These are phyloP conservation scores for Lagorchestes hirsutus DNA, from an alignment of 2,797 vertebrate genomes.

Conservation along the genomic window DNA sequence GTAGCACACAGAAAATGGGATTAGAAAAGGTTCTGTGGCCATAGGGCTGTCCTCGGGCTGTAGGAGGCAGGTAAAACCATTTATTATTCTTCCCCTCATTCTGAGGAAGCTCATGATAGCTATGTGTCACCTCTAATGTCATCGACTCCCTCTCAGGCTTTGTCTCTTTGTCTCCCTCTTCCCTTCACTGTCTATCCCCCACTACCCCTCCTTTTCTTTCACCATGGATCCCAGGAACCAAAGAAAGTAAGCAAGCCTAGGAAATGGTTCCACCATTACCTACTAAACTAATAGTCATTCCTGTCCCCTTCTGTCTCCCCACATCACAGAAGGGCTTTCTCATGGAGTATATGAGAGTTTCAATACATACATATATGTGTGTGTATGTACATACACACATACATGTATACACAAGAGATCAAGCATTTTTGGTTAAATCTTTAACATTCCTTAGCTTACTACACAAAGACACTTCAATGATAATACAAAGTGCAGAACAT, in stretches of 20 bases:
- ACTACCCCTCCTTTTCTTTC: slow-evolving; percentile 34
- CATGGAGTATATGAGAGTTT: slow-evolving; percentile 46
- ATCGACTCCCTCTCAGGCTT: slow-evolving; percentile 73
- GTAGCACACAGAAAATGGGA: slow-evolving; percentile 71
- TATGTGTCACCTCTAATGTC: slow-evolving; percentile 81
- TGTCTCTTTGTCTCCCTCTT: slow-evolving; percentile 76
- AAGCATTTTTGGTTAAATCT: slow-evolving; percentile 40
- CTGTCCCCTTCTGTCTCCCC: slow-evolving; percentile 11
- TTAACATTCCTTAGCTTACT: slow-evolving; percentile 50
- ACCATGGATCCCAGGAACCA: slow-evolving; percentile 64
- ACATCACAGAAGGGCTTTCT: slow-evolving; percentile 49
- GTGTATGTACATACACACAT: background rate
- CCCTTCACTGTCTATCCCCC: slow-evolving; percentile 64
- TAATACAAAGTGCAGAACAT: slow-evolving; percentile 40
- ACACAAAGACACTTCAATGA: slow-evolving; percentile 15
- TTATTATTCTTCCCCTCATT: slow-evolving; percentile 71
- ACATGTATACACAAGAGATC: background rate
- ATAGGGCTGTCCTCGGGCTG: slow-evolving; percentile 75
- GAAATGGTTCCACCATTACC: slow-evolving; percentile 59
- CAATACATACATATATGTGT: slow-evolving; percentile 35
- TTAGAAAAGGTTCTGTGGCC: slow-evolving; percentile 76
- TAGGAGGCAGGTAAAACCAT: slow-evolving; percentile 73
- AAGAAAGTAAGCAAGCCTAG: slow-evolving; percentile 68
- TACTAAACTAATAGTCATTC: slow-evolving; percentile 70
- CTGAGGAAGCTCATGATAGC: slow-evolving; percentile 70